These are phyloP conservation scores for Argentina silus DNA, from an alignment of 2,797 vertebrate genomes.

Conservation along the genomic window DNA sequence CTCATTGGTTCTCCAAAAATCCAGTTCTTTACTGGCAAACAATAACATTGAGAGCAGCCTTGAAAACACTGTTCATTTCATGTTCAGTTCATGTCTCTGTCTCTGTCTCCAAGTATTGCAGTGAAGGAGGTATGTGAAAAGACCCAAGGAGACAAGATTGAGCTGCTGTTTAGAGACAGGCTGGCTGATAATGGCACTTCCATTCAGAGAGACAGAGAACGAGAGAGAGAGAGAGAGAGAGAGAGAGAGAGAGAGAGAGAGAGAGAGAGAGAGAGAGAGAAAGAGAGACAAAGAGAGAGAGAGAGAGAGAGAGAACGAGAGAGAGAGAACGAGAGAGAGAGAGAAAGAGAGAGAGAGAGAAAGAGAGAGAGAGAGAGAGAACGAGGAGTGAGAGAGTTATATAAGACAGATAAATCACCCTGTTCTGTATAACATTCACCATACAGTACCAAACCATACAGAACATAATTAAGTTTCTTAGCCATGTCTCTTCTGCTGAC, in stretches of 20 bases:
- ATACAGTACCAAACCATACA: too few species aligned
- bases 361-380: neutral
- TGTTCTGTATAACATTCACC: too few species aligned
- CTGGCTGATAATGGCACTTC: too few species aligned
- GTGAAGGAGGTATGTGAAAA: too few species aligned
- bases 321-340: neutral
- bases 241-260: neutral
- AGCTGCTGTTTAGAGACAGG: neutral
- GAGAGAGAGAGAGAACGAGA: neutral
- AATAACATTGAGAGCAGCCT: slow-evolving; percentile 9
- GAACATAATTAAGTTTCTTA: too few species aligned
- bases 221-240: neutral
- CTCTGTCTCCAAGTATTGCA: too few species aligned
- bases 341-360: neutral
- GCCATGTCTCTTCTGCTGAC: too few species aligned
- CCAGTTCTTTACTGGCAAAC: slow-evolving; percentile 11
- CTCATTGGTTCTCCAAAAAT: slow-evolving; percentile 25
- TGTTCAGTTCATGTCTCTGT: too few species aligned
- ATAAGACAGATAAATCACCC: too few species aligned
- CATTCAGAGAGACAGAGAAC: too few species aligned
- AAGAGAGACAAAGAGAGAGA: too few species aligned
- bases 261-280: neutral
- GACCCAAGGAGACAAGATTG: neutral
- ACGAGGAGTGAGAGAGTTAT: too few species aligned
- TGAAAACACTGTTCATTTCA: slow-evolving; percentile 14